Evolutionary conservation across 2,797 vertebrate species (phyloP), one percentile per base, ranked within the genome.

Genomic region (Parauchenoglanis punctatus): DNA sequence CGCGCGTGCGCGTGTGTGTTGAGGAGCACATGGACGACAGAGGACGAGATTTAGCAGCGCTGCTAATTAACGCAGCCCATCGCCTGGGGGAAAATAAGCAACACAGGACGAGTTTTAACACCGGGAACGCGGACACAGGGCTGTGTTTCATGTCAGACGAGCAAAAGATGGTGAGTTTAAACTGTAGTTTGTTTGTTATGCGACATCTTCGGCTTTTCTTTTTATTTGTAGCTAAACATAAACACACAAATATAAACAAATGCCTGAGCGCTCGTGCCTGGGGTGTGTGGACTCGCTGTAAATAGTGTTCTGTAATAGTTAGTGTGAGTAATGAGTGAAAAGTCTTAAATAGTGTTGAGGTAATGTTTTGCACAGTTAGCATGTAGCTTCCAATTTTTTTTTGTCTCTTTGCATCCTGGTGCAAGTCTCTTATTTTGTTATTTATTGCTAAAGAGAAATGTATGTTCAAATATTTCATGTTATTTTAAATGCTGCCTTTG

Each of bases 11-110:
- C 87, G 89, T 86, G 85, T 13, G 90, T 35, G 67, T 68, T n/a
- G 46, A 83, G 46, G 87, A 92, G 90, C 90, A 91, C 92, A 90
- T 93, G 91, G 88, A 91, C 46, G 89, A 87, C 78, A 86, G 88
- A 84, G 87, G 86, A 88, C 89, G 89, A 78, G 87, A 85, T 86
- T 91, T 88, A 90, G 89, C 90, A 73, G 85, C 84, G 56, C 65
- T 61, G 91, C 89, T 87, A 82, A 83, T 73, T 88, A 87, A 88
- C 85, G 80, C 61, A 84, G 63, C 84, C 15, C 35, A 28, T 49
- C 80, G 59, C 25, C 35, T 20, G 44, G 44, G 46, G 15, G 5
- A 49, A 49, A 65, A 52, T 2, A 3, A 7, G 8, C 15, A 11
- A 5, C 58, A 13, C 23, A 1, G 59, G 40, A 46, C 10, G 1